Conservation (phyloP, 2,888 invertebrate species). For the Elgonia sp. region DNA sequence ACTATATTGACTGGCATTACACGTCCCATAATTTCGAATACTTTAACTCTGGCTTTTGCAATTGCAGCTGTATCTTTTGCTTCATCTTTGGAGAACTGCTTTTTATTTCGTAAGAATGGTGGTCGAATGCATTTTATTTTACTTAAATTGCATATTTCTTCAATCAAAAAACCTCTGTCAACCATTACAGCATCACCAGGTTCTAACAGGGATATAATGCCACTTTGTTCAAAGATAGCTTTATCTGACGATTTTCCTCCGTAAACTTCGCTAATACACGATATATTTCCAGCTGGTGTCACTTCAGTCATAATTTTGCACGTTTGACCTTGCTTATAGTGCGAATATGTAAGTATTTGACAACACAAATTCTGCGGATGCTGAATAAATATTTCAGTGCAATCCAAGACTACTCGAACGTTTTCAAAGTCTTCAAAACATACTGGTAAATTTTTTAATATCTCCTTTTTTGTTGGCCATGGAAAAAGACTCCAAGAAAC, state of each 20-base stretch:
- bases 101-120: background rate
- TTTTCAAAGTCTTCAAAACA: constrained; percentile 10
- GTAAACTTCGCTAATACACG: background rate
- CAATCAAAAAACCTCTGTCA: background rate
- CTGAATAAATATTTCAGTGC: constrained; percentile 6
- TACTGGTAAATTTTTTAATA: constrained; percentile 9
- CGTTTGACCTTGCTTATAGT: background rate
- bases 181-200: background rate
- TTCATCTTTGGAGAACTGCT: background rate
- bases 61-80: too few species aligned
- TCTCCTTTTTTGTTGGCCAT: too few species aligned
- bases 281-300: background rate
- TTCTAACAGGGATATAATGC: background rate
- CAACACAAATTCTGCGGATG: background rate
- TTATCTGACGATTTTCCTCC: background rate
- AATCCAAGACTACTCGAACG: constrained; percentile 41
- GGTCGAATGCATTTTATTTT: background rate
- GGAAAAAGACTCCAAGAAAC: too few species aligned
- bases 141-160: background rate
- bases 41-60: too few species aligned
- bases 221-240: background rate
- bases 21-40: too few species aligned
- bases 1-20: too few species aligned
- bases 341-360: background rate
- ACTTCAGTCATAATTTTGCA: background rate